These are phyloP conservation scores for Cottoperca gobio DNA, from an alignment of 2,797 vertebrate genomes.

Conservation along the genomic window DNA sequence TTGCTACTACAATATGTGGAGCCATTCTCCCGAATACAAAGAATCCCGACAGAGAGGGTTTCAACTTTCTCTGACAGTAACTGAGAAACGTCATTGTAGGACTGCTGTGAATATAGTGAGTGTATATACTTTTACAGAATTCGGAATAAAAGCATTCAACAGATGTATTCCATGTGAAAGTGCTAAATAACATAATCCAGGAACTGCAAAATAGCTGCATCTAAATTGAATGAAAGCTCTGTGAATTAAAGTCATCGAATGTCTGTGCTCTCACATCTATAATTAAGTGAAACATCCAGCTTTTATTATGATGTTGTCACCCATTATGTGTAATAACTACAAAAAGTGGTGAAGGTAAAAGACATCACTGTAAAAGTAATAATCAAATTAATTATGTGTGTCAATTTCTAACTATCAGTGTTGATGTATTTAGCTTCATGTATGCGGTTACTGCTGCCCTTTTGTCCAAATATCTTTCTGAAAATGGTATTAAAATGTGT, in stretches of 20 bases:
- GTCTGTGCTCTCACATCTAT: background rate
- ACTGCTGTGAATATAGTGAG: background rate
- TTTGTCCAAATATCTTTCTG: background rate
- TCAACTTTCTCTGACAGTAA: background rate
- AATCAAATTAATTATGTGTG: background rate
- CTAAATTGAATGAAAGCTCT: background rate
- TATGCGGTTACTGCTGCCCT: background rate
- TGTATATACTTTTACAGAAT: background rate
- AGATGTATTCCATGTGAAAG: background rate
- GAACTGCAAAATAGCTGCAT: background rate
- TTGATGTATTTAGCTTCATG: background rate
- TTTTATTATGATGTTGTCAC: too few species aligned
- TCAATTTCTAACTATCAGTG: background rate
- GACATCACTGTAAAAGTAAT: background rate
- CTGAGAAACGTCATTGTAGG: background rate
- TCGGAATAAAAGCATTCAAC: background rate
- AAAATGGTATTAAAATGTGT: background rate
- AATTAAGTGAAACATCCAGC: background rate
- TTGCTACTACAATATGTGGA: conserved; percentile 33
- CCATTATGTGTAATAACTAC: background rate
- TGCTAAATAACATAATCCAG: background rate
- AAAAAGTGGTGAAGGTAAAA: background rate
- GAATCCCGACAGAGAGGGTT: background rate
- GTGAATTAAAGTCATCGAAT: background rate
- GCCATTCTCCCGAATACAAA: background rate